These are phyloP conservation scores for Gymnocephalus cernua DNA, from an alignment of 2,113 vertebrate genomes.

Conservation along the genomic window DNA sequence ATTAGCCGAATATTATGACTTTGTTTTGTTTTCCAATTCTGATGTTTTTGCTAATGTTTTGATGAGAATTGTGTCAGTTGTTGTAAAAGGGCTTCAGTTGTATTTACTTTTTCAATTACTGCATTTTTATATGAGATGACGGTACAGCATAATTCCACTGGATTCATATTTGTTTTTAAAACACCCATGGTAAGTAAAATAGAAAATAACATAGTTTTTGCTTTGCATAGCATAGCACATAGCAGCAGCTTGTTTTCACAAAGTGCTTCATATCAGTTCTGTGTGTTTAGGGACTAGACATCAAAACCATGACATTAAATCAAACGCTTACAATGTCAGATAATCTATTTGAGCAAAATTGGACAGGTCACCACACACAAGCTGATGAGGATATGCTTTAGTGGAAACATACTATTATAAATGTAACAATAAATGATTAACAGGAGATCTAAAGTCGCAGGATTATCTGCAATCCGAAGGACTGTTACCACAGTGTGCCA, in stretches of 20 bases:
- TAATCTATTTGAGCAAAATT: slow-evolving; percentile 1
- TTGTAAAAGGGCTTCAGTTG: background rate
- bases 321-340: background rate
- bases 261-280: slow-evolving; percentile 56
- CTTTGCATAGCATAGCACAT: slow-evolving; percentile 54
- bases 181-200: slow-evolving; percentile 71
- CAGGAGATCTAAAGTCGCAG: slow-evolving; percentile 9
- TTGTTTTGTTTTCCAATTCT: slow-evolving; percentile 13
- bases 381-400: slow-evolving; percentile 51
- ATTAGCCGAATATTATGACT: slow-evolving; percentile 38
- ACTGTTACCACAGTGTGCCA: slow-evolving; percentile 21
- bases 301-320: background rate
- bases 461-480: slow-evolving; percentile 9
- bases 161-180: slow-evolving; percentile 40
- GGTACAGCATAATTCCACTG: slow-evolving; percentile 27
- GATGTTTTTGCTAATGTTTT: background rate
- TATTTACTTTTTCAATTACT: background rate
- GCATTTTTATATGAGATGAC: background rate
- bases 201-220: slow-evolving; percentile 48
- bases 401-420: slow-evolving; percentile 44
- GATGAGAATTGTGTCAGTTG: background rate
- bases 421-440: slow-evolving; percentile 26
- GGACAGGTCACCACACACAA: slow-evolving; percentile 36
- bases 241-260: slow-evolving; percentile 54
- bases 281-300: slow-evolving; percentile 12